Evolutionary conservation across 2,888 invertebrate species (phyloP).

Genomic region (Volucella inanis): DNA sequence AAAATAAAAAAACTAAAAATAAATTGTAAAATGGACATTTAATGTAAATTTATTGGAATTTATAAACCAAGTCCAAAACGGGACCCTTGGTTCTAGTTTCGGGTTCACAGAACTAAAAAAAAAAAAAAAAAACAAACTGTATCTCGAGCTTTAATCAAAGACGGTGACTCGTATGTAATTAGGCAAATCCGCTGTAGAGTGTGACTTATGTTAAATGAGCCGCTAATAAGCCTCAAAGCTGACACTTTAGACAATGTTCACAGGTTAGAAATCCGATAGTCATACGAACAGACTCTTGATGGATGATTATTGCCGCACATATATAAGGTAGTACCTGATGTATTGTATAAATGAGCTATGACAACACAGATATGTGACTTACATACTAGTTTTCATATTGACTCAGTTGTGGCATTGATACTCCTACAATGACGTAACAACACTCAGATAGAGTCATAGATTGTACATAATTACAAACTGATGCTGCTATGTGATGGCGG

Average conservation of each 20-base stretch:
- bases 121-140: too few species aligned
- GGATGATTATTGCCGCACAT: background rate
- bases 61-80: background rate
- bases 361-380: background rate
- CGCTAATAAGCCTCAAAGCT: background rate
- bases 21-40: conserved; percentile 35
- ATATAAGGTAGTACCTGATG: background rate
- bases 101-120: too few species aligned
- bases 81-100: too few species aligned
- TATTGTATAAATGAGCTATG: background rate
- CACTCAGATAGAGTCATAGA: too few species aligned
- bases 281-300: background rate
- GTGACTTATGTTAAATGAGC: background rate
- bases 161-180: too few species aligned
- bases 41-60: conserved; percentile 33
- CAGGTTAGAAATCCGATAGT: background rate
- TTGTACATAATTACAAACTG: too few species aligned
- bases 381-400: background rate
- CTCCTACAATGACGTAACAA: too few species aligned
- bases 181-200: too few species aligned
- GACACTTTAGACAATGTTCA: background rate
- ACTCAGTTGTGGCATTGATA: too few species aligned
- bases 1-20: too few species aligned
- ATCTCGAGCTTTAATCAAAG: too few species aligned
- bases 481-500: too few species aligned